phyloP scores from a whole-genome alignment of 2,113 vertebrate genomes.

The Heptranchias perlo region DNA sequence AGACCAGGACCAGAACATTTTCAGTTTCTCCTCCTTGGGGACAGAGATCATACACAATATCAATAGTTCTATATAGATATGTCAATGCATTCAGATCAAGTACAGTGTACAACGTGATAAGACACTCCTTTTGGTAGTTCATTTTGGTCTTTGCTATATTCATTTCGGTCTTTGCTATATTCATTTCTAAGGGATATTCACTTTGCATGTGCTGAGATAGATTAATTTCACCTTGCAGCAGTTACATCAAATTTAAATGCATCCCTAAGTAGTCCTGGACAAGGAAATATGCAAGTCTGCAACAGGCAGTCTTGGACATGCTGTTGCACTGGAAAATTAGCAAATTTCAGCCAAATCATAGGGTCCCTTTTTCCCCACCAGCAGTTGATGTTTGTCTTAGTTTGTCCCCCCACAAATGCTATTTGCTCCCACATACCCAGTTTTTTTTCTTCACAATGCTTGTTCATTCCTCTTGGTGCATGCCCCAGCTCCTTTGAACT shows the following conservation, averaged over 20 bases:
- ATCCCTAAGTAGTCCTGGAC: not conserved
- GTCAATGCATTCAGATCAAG: not conserved
- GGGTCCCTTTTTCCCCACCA: not conserved
- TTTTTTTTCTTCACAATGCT: not conserved
- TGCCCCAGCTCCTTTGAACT: not conserved
- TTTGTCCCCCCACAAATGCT: not conserved
- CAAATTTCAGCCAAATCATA: not conserved
- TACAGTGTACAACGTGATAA: not conserved
- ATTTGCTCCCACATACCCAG: not conserved
- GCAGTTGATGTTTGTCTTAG: not conserved
- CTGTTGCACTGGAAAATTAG: not conserved
- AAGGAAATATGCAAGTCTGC: not conserved
- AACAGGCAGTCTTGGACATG: not conserved
- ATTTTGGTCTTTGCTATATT: not conserved
- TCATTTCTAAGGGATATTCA: not conserved
- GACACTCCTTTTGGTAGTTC: not conserved
- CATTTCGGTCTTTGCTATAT: not conserved
- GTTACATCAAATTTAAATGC: not conserved
- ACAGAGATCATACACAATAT: not conserved
- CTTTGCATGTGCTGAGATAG: not conserved
- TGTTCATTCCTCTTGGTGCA: not conserved
- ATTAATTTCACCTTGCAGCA: not conserved
- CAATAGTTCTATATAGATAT: not conserved
- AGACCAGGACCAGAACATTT: not conserved
- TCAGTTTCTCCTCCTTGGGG: not conserved